Evolutionary conservation across 2,888 invertebrate genomes (phyloP), one percentile per base, ranked within the genome.

Genomic region (Poecilus cupreus): DNA sequence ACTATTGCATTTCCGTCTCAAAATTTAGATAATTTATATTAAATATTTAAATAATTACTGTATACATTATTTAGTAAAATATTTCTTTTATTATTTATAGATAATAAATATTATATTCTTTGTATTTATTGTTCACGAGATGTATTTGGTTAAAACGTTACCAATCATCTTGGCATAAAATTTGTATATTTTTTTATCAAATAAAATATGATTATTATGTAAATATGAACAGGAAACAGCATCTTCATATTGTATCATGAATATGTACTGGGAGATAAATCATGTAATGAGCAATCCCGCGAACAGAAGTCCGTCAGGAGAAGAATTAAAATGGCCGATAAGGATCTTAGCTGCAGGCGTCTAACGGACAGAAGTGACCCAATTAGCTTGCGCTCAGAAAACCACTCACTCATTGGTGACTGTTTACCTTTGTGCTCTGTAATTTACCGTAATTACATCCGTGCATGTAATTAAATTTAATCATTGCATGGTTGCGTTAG

Each of bases 371-470:
- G 22, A 64, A 22, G 13, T 79, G 79, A 79, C 79, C 79, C 68
- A 79, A 79, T 79, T 79, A 79, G 68, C 49, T 32, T 68, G n/a
- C 16, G 46, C 46, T 20, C 18, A 72, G 51, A 76, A 39, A 77
- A 24, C 43, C 77, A 77, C 43, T 77, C 60, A 60, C 49, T 79
- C 79, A 70, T 26, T 37, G 79, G 68, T 70, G 68, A 79, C 79
- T 70, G 79, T 79, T 79, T 79, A 79, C 70, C 70, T 79, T 79
- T 79, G 79, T 79, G 68, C 79, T 79, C 79, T 51, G 79, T 79
- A 79, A 79, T 79, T 79, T 79, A 77, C 60, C 16, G 77, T 77
- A 77, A 77, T 77, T 77, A 77, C 77, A 60, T 77, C 77, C 60
- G 64, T 60, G 77, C 68, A 39, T 54, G 79, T 79, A 79, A 79